Conservation (phyloP, 2,113 vertebrate genomes). For the Zosterops japonicus region DNA sequence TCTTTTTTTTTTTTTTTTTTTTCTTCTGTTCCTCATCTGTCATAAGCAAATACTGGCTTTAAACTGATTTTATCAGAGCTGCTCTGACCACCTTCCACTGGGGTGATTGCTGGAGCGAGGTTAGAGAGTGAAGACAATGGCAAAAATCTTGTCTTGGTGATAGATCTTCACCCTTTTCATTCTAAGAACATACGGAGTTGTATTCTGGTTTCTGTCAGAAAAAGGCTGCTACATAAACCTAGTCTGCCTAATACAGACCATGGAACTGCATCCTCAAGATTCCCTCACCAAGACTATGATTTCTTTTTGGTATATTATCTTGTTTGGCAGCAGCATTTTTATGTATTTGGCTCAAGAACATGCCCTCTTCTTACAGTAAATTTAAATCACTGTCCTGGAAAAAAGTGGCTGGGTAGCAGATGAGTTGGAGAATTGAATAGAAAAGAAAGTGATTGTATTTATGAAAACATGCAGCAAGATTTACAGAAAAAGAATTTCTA, state of each 20-base stretch:
- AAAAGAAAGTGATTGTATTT: not conserved
- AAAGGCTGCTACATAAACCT: not conserved
- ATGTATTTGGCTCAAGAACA: not conserved
- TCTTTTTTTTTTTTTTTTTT: not conserved
- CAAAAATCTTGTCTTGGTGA: not conserved
- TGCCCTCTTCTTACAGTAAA: not conserved
- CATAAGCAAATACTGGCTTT: not conserved
- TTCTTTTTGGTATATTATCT: not conserved
- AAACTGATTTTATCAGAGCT: not conserved
- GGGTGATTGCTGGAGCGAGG: not conserved
- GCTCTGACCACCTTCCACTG: not conserved
- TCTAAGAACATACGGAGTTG: not conserved
- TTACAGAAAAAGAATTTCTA: not conserved
- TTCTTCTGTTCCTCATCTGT: not conserved
- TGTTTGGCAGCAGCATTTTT: not conserved
- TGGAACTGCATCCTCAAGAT: not conserved
- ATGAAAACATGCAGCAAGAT: not conserved
- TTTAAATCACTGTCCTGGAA: not conserved
- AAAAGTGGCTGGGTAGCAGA: not conserved
- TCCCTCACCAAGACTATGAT: fast-evolving
- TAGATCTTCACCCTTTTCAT: not conserved
- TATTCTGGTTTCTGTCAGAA: not conserved
- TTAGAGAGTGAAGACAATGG: not conserved
- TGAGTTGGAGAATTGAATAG: not conserved
- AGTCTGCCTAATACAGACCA: not conserved